Evolutionary conservation across 2,888 invertebrate species (phyloP).

Genomic region (Pyralis farinalis): DNA sequence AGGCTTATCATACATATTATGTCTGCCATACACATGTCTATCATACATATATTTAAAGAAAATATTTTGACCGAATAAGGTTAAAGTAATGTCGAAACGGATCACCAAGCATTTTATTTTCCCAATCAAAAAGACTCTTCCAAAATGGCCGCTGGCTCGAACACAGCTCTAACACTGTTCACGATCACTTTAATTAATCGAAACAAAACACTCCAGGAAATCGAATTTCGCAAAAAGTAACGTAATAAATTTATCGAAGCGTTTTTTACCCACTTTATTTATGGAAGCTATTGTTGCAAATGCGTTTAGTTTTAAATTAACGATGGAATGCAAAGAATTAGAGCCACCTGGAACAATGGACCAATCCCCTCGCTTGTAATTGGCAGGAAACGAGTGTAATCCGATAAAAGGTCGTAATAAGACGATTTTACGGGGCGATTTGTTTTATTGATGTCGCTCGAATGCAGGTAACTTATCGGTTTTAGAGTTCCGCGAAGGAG

Average conservation of each 20-base stretch:
- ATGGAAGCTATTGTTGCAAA: conserved; percentile 58
- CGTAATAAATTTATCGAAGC: conserved; percentile 14
- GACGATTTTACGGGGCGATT: conserved; percentile 31
- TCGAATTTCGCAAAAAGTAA: conserved; percentile 6
- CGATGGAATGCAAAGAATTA: conserved; percentile 57
- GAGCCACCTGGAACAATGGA: conserved; percentile 13
- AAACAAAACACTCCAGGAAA: conserved; percentile 6
- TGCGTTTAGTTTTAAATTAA: conserved; percentile 70
- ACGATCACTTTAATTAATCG: conserved; percentile 6
- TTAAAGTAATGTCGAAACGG: no score
- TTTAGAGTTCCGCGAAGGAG: conserved; percentile 12
- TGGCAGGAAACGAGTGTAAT: conserved; percentile 40
- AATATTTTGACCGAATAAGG: no score
- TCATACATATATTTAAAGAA: no score
- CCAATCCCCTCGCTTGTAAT: conserved; percentile 33
- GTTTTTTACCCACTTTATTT: conserved; percentile 59
- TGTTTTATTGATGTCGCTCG: conserved; percentile 27
- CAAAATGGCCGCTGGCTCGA: no score
- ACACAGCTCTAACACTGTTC: background rate
- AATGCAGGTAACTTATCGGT: conserved; percentile 19
- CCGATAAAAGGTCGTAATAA: conserved; percentile 48
- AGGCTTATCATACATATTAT: no score
- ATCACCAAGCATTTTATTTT: no score
- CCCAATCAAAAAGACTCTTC: no score
- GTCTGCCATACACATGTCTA: no score